A percentile compares a stretch with the other conserved stretches of the same genome.
Conservation (phyloP, 2,888 invertebrate genomes). For the Empis stercorea region DNA sequence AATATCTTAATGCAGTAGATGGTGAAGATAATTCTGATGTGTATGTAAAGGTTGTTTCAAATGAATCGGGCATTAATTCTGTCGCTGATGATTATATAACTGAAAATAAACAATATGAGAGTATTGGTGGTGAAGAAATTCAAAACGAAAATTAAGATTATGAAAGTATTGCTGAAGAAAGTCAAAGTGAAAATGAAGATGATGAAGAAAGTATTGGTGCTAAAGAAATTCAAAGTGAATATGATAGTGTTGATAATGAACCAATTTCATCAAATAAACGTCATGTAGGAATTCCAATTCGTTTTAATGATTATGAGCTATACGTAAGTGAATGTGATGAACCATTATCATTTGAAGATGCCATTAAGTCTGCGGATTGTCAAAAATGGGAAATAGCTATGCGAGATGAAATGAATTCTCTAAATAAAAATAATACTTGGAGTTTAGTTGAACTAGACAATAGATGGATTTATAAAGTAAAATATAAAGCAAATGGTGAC, state of each 20-base stretch:
- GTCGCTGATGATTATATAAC: too few relatives aligned
- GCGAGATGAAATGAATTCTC: constrained; percentile 12
- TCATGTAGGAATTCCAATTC: not conserved
- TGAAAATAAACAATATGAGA: too few relatives aligned
- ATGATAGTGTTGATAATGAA: not conserved
- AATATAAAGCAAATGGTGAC: constrained; percentile 14
- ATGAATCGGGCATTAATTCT: not conserved
- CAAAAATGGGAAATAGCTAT: constrained; percentile 11
- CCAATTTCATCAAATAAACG: not conserved
- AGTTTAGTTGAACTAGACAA: constrained; percentile 10
- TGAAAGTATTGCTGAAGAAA: constrained; percentile 6
- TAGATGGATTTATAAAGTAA: constrained; percentile 20
- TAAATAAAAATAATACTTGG: constrained; percentile 13
- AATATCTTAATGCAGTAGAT: not conserved
- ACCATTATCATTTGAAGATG: constrained; percentile 9
- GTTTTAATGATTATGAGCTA: not conserved
- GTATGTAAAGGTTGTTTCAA: not conserved
- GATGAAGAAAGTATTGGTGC: not conserved
- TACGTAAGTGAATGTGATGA: constrained; percentile 4
- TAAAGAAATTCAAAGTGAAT: not conserved
- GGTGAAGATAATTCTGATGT: not conserved
- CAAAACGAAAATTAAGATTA: not conserved
- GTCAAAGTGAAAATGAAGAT: not conserved
- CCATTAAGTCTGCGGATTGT: not conserved
- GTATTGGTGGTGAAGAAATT: too few relatives aligned